These are phyloP conservation scores for Ondatra zibethicus DNA, from an alignment of 2,113 vertebrate species.

Conservation along the genomic window DNA sequence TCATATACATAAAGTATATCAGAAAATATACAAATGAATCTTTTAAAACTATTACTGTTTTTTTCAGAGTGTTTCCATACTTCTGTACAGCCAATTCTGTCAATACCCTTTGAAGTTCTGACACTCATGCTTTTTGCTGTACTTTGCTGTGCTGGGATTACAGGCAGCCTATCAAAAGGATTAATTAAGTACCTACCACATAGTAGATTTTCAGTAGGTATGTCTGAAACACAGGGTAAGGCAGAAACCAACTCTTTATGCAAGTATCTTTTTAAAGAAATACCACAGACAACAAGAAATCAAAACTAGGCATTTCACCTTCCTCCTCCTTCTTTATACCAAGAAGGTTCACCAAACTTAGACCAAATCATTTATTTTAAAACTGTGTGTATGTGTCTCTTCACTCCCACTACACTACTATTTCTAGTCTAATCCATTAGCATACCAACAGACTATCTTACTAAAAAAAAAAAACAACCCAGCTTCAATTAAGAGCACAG, in stretches of 20 bases:
- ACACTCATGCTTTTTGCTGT: background rate
- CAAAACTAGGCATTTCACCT: background rate
- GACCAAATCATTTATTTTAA: background rate
- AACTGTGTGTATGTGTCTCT: background rate
- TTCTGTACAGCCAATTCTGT: background rate
- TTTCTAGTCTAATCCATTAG: constrained; percentile 32
- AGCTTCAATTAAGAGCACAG: background rate
- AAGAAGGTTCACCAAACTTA: background rate
- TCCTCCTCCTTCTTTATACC: background rate
- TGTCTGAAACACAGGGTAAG: background rate
- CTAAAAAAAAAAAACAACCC: constrained; percentile 9
- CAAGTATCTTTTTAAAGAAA: background rate
- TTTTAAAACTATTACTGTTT: background rate
- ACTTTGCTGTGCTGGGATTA: background rate
- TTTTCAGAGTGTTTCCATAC: background rate
- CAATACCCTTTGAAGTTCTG: background rate
- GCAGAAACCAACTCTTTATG: background rate
- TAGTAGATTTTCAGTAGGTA: background rate
- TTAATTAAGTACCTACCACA: background rate
- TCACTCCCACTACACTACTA: background rate
- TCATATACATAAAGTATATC: background rate
- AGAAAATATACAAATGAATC: background rate
- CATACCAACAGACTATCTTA: background rate
- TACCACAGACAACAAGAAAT: background rate
- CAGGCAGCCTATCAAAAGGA: background rate